A percentile compares a stretch with the other conserved stretches of the same genome.
phyloP scores from a whole-genome alignment of 2,797 vertebrate genomes.

The Poecilia gillii region DNA sequence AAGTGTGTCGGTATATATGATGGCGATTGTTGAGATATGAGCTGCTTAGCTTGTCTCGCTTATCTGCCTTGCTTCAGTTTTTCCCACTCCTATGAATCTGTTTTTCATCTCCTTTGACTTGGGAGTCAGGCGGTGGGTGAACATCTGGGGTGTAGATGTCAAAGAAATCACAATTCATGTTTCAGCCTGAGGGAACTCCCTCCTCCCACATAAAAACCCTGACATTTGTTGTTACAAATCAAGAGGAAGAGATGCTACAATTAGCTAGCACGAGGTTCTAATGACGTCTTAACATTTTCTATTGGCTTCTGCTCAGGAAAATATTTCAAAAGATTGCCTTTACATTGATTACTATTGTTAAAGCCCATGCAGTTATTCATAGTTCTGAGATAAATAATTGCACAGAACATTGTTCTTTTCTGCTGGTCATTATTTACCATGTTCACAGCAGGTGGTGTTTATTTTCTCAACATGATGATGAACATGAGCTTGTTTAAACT shows the following conservation, averaged over 20 bases:
- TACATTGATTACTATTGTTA: background rate
- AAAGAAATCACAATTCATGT: slow-evolving; percentile 5
- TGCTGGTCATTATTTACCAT: background rate
- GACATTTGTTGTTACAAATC: background rate
- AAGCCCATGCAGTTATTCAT: background rate
- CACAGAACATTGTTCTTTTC: background rate
- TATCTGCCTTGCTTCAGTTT: background rate
- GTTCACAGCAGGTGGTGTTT: background rate
- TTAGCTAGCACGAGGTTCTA: background rate
- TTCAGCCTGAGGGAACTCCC: background rate
- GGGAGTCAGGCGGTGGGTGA: slow-evolving; percentile 42
- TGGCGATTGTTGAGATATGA: slow-evolving; percentile 30
- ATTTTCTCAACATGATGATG: background rate
- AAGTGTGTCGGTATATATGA: slow-evolving; percentile 7
- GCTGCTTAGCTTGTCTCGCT: slow-evolving; percentile 2
- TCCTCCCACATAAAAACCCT: background rate
- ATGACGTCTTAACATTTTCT: background rate
- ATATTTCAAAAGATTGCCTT: background rate
- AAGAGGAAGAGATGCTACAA: background rate
- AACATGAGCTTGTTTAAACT: background rate
- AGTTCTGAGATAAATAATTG: background rate
- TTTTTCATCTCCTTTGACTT: slow-evolving; percentile 28
- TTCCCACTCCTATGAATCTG: background rate
- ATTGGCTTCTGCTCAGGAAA: background rate
- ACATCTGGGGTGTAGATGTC: slow-evolving; percentile 23